Evolutionary conservation across 2,113 vertebrate genomes (phyloP).

Genomic region (Microcebus jonahi): DNA sequence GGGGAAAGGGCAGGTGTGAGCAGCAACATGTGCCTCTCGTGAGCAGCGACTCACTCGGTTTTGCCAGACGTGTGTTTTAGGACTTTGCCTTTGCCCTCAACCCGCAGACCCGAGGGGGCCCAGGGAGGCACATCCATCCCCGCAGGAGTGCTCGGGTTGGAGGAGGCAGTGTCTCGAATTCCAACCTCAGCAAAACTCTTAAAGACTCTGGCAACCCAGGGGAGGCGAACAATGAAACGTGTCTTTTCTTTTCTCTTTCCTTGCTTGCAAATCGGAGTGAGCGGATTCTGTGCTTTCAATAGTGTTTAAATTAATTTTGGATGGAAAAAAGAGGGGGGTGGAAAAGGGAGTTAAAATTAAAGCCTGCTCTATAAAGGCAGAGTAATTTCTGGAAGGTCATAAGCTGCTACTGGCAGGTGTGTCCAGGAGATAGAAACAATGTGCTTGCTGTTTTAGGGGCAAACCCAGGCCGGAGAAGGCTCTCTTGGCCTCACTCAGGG

Average conservation of each 20-base stretch:
- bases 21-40: not conserved
- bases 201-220: not conserved
- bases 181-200: conserved; percentile 10
- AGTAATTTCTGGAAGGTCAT: conserved; percentile 47
- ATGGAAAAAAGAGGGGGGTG: not conserved
- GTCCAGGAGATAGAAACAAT: conserved; percentile 4
- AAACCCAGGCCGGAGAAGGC: not conserved
- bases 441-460: not conserved
- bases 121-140: rapidly evolving
- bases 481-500: not conserved
- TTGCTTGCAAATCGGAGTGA: not conserved
- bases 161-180: not conserved
- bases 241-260: not conserved
- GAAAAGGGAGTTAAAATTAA: conserved; percentile 39
- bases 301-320: conserved; percentile 65
- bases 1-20: not conserved
- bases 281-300: not conserved
- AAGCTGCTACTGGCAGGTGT: not conserved
- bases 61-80: not conserved
- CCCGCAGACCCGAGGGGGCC: not conserved
- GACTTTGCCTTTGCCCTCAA: not conserved
- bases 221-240: not conserved
- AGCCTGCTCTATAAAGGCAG: conserved; percentile 49
- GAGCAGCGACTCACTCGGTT: too few species aligned
- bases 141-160: not conserved